Evolutionary conservation across 2,113 vertebrate genomes (phyloP).

Genomic region (Taxidea taxus): DNA sequence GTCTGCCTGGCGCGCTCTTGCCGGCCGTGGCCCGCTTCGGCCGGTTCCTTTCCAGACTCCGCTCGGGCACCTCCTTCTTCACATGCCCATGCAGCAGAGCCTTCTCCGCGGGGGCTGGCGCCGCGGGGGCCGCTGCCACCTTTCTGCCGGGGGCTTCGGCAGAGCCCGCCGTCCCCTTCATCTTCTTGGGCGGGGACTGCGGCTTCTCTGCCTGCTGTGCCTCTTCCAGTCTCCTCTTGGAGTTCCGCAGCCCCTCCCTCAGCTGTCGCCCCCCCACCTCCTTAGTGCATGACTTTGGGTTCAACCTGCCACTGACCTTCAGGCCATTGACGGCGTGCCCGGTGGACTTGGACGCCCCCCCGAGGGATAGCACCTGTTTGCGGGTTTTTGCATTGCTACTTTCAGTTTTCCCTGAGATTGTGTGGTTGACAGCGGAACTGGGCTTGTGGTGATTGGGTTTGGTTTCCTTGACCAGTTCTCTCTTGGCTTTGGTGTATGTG

Average conservation of each 20-base stretch:
- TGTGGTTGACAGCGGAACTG: constrained; percentile 92
- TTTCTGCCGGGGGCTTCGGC: constrained; percentile 91
- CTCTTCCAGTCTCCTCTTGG: constrained; percentile 94
- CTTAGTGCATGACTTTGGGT: constrained; percentile 92
- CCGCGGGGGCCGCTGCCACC: constrained; percentile 57
- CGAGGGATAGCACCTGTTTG: constrained; percentile 99
- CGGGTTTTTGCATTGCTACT: constrained; percentile 99
- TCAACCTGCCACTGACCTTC: constrained; percentile 94
- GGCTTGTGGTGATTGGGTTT: constrained; percentile 96
- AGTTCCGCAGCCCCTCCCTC: constrained; percentile 96
- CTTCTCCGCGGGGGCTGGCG: constrained; percentile 74
- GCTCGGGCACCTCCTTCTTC: constrained; percentile 86
- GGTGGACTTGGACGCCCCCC: constrained; percentile 84
- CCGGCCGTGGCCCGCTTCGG: constrained; percentile 81
- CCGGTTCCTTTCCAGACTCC: constrained; percentile 87
- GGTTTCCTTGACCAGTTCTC: constrained; percentile 99
- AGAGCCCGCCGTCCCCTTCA: constrained; percentile 81
- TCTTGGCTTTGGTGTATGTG: constrained; percentile 99
- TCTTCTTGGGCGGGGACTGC: constrained; percentile 87
- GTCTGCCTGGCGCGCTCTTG: constrained; percentile 88
- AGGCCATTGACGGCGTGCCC: constrained; percentile 84
- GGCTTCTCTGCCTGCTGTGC: constrained; percentile 83
- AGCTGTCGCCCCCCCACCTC: constrained; percentile 89
- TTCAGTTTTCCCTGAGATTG: constrained; percentile 99
- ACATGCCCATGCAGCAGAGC: constrained; percentile 88